A percentile compares a stretch with the other conserved stretches of the same genome.
These are phyloP conservation scores for Rhamphomyia laevipes DNA, from an alignment of 2,888 invertebrate genomes.

Conservation along the genomic window DNA sequence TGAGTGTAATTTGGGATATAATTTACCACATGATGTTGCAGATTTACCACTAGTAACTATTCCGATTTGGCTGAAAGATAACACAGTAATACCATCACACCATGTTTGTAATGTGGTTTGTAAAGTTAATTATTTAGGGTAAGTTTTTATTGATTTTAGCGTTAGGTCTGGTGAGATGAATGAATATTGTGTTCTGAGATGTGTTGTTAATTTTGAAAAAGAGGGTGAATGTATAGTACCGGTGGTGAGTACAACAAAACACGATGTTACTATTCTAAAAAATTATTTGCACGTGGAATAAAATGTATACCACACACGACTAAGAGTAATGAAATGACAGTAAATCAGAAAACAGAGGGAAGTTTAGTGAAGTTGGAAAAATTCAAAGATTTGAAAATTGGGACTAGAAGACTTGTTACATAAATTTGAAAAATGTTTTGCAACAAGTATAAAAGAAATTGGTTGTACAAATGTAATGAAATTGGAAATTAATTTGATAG, in stretches of 20 bases:
- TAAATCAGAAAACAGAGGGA: too few species aligned
- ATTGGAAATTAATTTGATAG: constrained; percentile 18
- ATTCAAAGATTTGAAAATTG: too few species aligned
- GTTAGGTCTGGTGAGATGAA: constrained; percentile 3
- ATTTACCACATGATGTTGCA: neutral
- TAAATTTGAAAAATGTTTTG: constrained; percentile 2
- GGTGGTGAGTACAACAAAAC: constrained; percentile 1
- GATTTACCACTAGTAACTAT: neutral
- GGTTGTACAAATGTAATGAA: neutral
- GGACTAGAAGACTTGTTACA: too few species aligned
- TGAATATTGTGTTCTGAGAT: constrained; percentile 3
- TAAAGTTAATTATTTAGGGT: neutral
- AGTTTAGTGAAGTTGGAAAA: too few species aligned
- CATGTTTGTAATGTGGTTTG: constrained; percentile 2
- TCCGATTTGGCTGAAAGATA: neutral
- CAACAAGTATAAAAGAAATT: neutral
- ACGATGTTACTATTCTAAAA: neutral
- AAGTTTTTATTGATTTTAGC: neutral
- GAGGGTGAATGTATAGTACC: constrained; percentile 3
- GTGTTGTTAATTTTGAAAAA: constrained; percentile 1
- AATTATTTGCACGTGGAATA: constrained; percentile 1
- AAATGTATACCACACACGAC: neutral
- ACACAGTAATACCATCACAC: constrained; percentile 4
- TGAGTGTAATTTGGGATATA: neutral
- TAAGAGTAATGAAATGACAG: too few species aligned